Conservation (phyloP, 2,113 vertebrate species). For the Hippocampus abdominalis region DNA sequence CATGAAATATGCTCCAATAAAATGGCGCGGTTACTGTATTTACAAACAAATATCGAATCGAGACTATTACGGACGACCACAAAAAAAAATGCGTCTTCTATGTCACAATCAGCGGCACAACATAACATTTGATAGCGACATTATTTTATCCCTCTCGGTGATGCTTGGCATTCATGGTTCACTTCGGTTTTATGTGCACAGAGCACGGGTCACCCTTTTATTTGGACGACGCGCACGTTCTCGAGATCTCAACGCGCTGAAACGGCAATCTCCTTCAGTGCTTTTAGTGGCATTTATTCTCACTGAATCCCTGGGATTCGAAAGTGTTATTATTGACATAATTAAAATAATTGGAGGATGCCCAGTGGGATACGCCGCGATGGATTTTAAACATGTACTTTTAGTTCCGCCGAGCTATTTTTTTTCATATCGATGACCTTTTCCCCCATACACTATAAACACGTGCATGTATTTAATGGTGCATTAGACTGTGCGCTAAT, state of each 20-base stretch:
- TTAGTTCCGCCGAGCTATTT: neutral
- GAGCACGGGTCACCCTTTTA: neutral
- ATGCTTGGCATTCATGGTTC: neutral
- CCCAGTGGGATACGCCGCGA: neutral
- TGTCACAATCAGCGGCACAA: neutral
- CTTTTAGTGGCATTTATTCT: neutral
- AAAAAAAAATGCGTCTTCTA: neutral
- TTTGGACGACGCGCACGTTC: neutral
- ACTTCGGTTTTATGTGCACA: neutral
- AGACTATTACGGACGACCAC: neutral
- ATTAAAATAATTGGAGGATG: neutral
- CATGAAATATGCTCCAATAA: constrained; percentile 4
- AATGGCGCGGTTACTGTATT: neutral
- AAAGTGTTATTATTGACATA: too few species aligned
- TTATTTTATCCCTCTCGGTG: neutral
- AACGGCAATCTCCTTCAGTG: too few species aligned
- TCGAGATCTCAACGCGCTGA: too few species aligned
- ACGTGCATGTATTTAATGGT: constrained; percentile 10
- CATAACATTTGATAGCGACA: neutral
- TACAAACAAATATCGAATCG: neutral
- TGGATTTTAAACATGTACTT: neutral
- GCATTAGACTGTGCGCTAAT: neutral
- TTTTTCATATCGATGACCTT: neutral
- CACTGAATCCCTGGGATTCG: neutral
- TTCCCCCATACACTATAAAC: neutral